phyloP scores from a whole-genome alignment of 2,113 vertebrate genomes.

The Mola mola region DNA sequence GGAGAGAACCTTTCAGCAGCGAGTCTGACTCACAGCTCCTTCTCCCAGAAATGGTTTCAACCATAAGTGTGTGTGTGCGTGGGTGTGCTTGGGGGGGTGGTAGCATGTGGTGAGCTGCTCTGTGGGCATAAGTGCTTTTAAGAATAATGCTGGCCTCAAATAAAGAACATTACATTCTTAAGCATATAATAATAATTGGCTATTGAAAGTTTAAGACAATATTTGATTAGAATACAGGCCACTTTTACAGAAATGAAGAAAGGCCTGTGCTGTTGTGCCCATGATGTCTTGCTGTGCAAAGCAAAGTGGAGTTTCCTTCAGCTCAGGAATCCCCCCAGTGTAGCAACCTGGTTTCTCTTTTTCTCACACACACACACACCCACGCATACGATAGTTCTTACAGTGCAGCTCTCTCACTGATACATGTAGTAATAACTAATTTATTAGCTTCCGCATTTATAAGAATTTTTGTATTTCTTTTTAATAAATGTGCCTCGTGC shows the following conservation, averaged over 20 bases:
- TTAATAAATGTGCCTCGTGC: too few relatives aligned
- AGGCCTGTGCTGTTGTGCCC: slow-evolving; percentile 5
- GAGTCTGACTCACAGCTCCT: slow-evolving; percentile 67
- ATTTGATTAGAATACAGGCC: background rate
- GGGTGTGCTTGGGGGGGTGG: slow-evolving; percentile 53
- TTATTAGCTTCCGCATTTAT: background rate
- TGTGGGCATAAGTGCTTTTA: background rate
- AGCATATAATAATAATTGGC: background rate
- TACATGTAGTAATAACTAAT: background rate
- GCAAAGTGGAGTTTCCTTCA: slow-evolving; percentile 71
- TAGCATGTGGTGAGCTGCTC: slow-evolving; percentile 43
- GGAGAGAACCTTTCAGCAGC: slow-evolving; percentile 59
- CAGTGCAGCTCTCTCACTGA: slow-evolving; percentile 10
- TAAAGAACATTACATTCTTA: too few relatives aligned
- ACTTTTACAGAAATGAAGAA: slow-evolving; percentile 14
- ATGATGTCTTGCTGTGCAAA: slow-evolving; percentile 39
- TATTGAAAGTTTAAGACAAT: background rate
- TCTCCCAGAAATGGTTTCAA: slow-evolving; percentile 54
- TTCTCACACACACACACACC: slow-evolving; percentile 23
- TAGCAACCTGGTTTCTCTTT: slow-evolving; percentile 52
- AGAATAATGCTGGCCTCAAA: background rate
- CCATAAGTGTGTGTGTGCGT: slow-evolving; percentile 25
- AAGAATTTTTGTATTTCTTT: too few relatives aligned
- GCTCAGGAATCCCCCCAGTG: slow-evolving; percentile 67
- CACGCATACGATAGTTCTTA: slow-evolving; percentile 14